Evolutionary conservation across 1,140 invertebrate genomes (phyloP), one percentile per base, ranked within the genome.

Genomic region (Antheraea pernyi): DNA sequence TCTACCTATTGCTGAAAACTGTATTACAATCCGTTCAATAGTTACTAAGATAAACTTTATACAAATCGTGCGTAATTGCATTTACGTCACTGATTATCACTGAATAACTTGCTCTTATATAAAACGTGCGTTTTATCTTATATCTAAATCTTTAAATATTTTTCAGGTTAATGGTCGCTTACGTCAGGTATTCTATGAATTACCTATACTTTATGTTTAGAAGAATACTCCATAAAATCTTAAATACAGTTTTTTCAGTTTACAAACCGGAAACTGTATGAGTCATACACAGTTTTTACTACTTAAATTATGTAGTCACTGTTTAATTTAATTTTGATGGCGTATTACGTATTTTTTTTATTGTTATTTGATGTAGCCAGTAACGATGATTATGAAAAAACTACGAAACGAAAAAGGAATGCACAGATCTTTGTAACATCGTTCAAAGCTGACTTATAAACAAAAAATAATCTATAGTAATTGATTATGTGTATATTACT

Each of bases 91-190:
- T 53, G 46, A 13, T 53, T 6, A 10, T 11, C n/a, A n/a, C n/a
- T n/a, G n/a, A n/a, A n/a, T 48, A 48, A 13, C 46, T 53, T 53
- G 0, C 0, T 16, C 0, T 53, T 13, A 53, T 11, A 10, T 53
- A 53, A 0, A 53, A 30, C 46, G 16, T 13, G 10, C 13, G 13
- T n/a, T n/a, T 53, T 53, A 53, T 53, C 46, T 53, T 53, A 16
- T 53, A 53, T 16, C 46, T 16, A 53, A 53, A 53, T 53, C 46
- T 53, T 7, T 53, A 13, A 2, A 16, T 11, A 53, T 16, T 53
- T 53, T 53, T 53, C 46, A 53, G 46, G 46, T 53, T 53, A 53
- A 53, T 53, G 13, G 46, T 53, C 13, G 46, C 46, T 53, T 53
- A 53, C 46, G 16, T 53, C 46, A 53, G 0, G 16, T 53, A 53